These are phyloP conservation scores for Telenomus remus DNA, from an alignment of 1,140 invertebrate genomes.

Conservation along the genomic window DNA sequence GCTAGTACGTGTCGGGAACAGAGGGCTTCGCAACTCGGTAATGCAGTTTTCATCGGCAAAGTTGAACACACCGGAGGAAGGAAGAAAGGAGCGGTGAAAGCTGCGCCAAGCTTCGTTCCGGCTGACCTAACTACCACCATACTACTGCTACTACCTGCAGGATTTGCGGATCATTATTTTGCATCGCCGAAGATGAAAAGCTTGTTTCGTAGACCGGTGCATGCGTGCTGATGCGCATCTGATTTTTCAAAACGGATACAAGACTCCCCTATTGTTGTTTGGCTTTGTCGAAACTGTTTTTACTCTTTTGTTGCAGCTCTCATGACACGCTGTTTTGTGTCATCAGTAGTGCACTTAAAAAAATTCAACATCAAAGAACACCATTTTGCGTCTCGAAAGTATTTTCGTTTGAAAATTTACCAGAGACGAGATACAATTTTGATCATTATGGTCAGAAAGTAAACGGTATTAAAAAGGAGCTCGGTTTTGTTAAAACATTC, in stretches of 20 bases:
- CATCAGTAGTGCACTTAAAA: too few species aligned
- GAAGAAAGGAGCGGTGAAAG: conserved; percentile 47
- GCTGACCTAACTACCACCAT: conserved; percentile 35
- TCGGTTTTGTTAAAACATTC: too few species aligned
- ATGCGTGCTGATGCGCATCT: conserved; percentile 30
- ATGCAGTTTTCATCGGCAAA: conserved; percentile 73
- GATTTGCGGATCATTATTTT: conserved; percentile 44
- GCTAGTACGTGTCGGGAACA: conserved; percentile 37
- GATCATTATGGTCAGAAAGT: too few species aligned
- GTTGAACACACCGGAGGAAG: conserved; percentile 56
- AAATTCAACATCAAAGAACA: too few species aligned
- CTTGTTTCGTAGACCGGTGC: conserved; percentile 40
- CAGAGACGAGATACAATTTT: too few species aligned
- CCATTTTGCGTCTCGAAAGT: too few species aligned
- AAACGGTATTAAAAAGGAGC: too few species aligned
- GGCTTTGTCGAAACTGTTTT: background rate
- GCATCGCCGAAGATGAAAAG: conserved; percentile 42
- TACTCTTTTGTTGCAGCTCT: too few species aligned
- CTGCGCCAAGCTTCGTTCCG: conserved; percentile 16
- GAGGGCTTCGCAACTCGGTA: conserved; percentile 63
- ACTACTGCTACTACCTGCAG: conserved; percentile 12
- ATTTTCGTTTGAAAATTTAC: too few species aligned
- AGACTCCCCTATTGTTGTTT: background rate
- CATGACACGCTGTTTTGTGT: too few species aligned
- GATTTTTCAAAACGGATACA: conserved; percentile 20